Conservation (phyloP, 2,113 vertebrate genomes). For the Ptychochromis oligacanthus region DNA sequence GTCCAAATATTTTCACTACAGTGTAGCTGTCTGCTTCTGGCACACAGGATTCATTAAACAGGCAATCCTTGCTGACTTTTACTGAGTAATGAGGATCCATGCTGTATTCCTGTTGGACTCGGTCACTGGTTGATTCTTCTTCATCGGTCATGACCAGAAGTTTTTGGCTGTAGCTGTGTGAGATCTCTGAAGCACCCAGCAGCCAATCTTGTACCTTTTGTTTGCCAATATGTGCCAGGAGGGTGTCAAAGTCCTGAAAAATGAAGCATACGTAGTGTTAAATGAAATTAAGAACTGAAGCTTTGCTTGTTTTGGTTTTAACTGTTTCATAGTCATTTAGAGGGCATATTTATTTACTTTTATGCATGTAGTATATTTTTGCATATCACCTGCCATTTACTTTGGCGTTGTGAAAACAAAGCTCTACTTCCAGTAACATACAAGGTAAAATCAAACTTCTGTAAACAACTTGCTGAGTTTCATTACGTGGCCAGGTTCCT, state of each 20-base stretch:
- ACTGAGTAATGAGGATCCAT: constrained; percentile 51
- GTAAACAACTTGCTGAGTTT: too few species aligned
- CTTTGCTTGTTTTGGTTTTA: too few species aligned
- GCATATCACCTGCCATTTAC: too few species aligned
- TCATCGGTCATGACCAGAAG: constrained; percentile 51
- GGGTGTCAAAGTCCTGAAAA: constrained; percentile 23
- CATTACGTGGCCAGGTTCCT: too few species aligned
- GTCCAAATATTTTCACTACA: constrained; percentile 47
- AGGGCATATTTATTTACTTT: too few species aligned
- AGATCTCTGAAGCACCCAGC: constrained; percentile 42
- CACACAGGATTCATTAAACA: constrained; percentile 30
- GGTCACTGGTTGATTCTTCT: constrained; percentile 21
- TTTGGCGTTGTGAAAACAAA: too few species aligned
- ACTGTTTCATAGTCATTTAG: too few species aligned
- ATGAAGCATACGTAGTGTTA: fast-evolving
- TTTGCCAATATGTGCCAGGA: constrained; percentile 15
- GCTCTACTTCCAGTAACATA: too few species aligned
- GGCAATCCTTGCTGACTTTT: constrained; percentile 17
- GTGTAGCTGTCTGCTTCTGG: constrained; percentile 22
- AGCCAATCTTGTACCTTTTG: constrained; percentile 27
- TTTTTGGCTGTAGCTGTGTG: constrained; percentile 38
- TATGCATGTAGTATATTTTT: too few species aligned
- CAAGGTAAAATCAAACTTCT: too few species aligned
- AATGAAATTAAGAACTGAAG: not conserved
- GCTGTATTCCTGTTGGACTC: constrained; percentile 49